Percentiles rank a stretch among this genome's conserved stretches.
These are phyloP conservation scores for Hydrolagus colliei DNA, from an alignment of 2,797 vertebrate genomes.

Conservation along the genomic window DNA sequence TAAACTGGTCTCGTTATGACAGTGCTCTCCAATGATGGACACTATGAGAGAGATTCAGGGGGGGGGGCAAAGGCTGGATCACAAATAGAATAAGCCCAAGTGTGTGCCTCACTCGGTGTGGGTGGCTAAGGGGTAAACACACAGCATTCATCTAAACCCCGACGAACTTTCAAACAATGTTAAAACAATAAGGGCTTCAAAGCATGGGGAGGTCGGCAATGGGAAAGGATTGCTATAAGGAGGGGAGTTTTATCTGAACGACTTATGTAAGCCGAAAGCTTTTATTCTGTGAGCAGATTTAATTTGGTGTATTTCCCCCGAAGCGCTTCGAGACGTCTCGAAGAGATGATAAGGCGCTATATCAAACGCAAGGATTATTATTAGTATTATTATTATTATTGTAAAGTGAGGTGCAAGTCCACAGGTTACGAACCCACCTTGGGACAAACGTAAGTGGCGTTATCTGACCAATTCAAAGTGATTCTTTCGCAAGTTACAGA, in stretches of 20 bases:
- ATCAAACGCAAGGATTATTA: no score
- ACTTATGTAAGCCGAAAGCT: not conserved
- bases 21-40: not conserved
- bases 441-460: not conserved
- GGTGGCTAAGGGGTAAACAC: not conserved
- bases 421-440: not conserved
- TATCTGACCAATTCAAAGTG: not conserved
- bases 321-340: no score
- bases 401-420: not conserved
- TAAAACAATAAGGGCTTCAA: not conserved
- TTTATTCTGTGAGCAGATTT: not conserved
- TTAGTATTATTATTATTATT: no score
- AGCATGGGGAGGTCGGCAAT: no score
- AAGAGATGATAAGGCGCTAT: no score
- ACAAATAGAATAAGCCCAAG: not conserved
- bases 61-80: not conserved
- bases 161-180: not conserved
- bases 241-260: not conserved
- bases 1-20: not conserved
- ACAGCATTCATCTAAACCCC: not conserved
- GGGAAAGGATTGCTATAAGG: not conserved
- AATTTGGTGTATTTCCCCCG: not conserved
- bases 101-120: no score
- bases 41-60: not conserved
- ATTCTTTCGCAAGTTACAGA: conserved; percentile 5